Base-by-base conservation (phyloP, 2,888 invertebrate species). In the Coelopa pilipes region DNA sequence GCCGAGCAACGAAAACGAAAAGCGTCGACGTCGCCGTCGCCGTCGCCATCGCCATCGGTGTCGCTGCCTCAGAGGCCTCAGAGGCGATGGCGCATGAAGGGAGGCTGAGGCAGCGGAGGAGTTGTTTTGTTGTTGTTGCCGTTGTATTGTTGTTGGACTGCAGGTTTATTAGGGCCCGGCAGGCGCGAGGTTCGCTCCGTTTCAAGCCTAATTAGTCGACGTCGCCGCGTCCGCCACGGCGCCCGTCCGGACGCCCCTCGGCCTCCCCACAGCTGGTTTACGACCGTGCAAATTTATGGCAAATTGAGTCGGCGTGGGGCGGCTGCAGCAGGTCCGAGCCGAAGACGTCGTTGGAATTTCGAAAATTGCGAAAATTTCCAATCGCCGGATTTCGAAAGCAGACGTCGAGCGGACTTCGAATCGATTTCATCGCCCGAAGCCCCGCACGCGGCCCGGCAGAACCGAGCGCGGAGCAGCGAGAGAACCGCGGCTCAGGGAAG, bases 151-250 rank as follows among this genome's bases (percentile, higher is more conserved):
- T 53, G 34, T 34, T 34, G 34, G 34, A 7, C 34, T 34, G 53
- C 13, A 49, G 13, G 10, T 53, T 53, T 53, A 53, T 49, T 34
- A 34, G 34, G 34, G 34, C 34, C 34, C 34, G 34, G 2, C 34
- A 34, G 34, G 34, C 34, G 34, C 34, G 34, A 34, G 34, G 34
- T 34, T 34, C 34, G 34, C 34, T 34, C 34, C 34, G 34, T 66
- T 50, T 66, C 45, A 50, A 21, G 50, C 17, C 50, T 66, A 66
- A 66, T 66, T 66, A 66, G 66, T 66, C 50, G 19, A 21, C 50
- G 66, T n/a, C 50, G 66, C 19, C 24, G 50, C 13, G 19, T 13
- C 50, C 50, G 17, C 19, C 21, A 12, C 24, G 21, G 15, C 24
- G 13, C 1, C 47, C 10, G 21, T 5, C 21, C 15, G 13, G 19